Base-by-base conservation (phyloP, 2,888 invertebrate genomes). In the Seira ritae region DNA sequence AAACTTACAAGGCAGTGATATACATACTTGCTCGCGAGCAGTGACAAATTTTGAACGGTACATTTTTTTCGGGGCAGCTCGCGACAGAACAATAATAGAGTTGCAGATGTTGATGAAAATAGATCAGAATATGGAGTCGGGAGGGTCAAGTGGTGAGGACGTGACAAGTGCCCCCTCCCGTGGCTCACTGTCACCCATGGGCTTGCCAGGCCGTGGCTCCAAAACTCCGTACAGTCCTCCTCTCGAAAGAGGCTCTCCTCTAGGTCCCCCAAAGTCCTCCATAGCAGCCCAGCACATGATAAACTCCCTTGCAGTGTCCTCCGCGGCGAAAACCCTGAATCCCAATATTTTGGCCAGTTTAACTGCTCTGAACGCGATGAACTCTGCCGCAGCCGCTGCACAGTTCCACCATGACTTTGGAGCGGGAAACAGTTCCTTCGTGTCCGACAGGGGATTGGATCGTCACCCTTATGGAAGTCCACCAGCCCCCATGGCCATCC, bases 381-480 rank as follows among this genome's bases (percentile, higher is more conserved):
- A 88, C 72, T 87, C 89, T 6, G 89, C 88, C 1, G 88, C 88
- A 2, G 89, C 89, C 2, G 88, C 88, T 15, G 84, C 87, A n/a
- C 87, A 86, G 71, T 86, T 86, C 80, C 87, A 87, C 72, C 89
- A 89, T 72, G 89, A 89, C 71, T 89, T 89, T 81, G 88, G 89
- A 12, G 89, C 87, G 55, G 86, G 82, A 78, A 89, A 87, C 82
- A 96, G 90, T 94, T 94, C 89, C 2, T 89, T 87, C 72, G 87
- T 85, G 17, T 87, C 86, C 20, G 88, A 90, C 96, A 89, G 96
- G 95, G 88, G 94, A 95, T 79, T 89, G 81, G 89, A 89, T 67
- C 86, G 89, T 20, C 89, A 88, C 82, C 95, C 96, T 15, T 97
- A 96, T 92, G 96, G 96, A 91, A 96, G 96, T 90, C 97, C 97